These are phyloP conservation scores for Harpalus rubripes DNA, from an alignment of 2,888 invertebrate species.

Conservation along the genomic window DNA sequence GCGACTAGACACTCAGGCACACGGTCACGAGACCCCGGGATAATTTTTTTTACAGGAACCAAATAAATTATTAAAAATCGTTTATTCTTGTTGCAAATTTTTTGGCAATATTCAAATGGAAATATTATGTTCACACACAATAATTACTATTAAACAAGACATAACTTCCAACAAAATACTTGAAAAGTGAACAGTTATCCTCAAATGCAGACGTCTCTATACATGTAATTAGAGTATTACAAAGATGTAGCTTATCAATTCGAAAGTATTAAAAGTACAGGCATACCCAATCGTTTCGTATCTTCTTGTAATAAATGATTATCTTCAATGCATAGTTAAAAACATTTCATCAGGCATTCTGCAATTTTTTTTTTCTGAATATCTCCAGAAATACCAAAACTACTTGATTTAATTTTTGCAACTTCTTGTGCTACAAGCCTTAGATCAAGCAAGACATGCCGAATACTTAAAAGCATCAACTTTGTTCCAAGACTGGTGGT, in stretches of 20 bases:
- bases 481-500: conserved; percentile 94
- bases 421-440: conserved; percentile 90
- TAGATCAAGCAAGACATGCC: conserved; percentile 89
- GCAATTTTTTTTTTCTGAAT: conserved; percentile 93
- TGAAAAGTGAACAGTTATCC: too few species aligned
- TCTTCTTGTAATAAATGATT: conserved; percentile 93
- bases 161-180: too few species aligned
- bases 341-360: conserved; percentile 94
- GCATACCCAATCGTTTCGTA: too few species aligned
- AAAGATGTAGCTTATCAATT: too few species aligned
- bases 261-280: too few species aligned
- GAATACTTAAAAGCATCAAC: conserved; percentile 98
- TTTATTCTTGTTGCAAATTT: conserved; percentile 90
- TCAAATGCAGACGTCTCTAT: too few species aligned
- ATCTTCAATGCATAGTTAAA: conserved; percentile 95
- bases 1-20: too few species aligned
- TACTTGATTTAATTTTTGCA: conserved; percentile 80
- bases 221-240: too few species aligned
- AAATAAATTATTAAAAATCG: conserved; percentile 90
- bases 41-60: too few species aligned
- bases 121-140: too few species aligned
- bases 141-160: too few species aligned
- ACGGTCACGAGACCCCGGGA: too few species aligned
- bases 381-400: conserved; percentile 82
- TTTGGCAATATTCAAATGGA: conserved; percentile 94